Evolutionary conservation across 1,140 invertebrate genomes (phyloP), one percentile per base, ranked within the genome.

Genomic region (Idris sp.): DNA sequence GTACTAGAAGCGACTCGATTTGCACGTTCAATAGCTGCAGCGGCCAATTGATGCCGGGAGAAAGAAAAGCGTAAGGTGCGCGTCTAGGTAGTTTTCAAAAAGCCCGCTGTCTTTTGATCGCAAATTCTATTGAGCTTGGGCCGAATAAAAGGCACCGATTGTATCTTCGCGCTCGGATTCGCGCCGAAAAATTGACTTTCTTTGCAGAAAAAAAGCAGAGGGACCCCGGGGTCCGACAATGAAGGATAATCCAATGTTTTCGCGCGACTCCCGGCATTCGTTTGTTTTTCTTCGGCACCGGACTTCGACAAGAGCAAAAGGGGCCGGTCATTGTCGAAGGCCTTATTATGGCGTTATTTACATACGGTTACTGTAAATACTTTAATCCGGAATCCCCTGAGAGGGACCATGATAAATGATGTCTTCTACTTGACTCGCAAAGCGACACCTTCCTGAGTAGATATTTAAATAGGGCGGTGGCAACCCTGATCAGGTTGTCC

Each of bases 161-260:
- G 77, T 79, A 73, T 76, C 69, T 74, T 67, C 58, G 62, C 65
- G 62, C 64, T 68, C 59, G 62, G 38, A 77, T 77, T 81, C 56
- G 75, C 62, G 58, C 69, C 71, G 68, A 79, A 76, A 81, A 79
- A 81, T 79, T 79, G 77, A 79, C 77, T 79, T 79, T 75, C 53
- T 59, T 53, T 74, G 61, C 46, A 65, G 30, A 16, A 35, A 25
- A 19, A 44, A 46, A 38, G 31, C 61, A 74, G 61, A 54, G 59
- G 53, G 58, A 49, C 58, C 67, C 62, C 41, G 65, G n/a, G n/a
- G n/a, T 8, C 11, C 31, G 59, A 64, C 69, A 73, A 73, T 73
- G 59, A 43, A 59, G 13, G 69, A 44, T 72, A 72, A 73, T 73
- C 68, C 68, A 64, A 59, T 73, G 68, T 73, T 73, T 73, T 73